A percentile compares a stretch with the other conserved stretches of the same genome.
These are phyloP conservation scores for Idaea biselata DNA, from an alignment of 2,888 invertebrate species.

Conservation along the genomic window DNA sequence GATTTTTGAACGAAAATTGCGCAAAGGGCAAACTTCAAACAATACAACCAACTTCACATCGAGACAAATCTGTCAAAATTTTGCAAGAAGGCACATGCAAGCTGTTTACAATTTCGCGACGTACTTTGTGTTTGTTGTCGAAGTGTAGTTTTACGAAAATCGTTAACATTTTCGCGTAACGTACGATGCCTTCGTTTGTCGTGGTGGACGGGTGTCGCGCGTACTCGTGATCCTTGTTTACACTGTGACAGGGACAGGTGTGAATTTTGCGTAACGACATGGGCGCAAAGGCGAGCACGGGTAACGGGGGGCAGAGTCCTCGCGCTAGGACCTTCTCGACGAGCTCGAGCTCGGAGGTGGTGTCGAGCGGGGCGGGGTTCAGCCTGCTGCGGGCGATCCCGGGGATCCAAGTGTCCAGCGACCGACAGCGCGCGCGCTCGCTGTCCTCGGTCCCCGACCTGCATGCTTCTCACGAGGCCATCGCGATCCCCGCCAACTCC, in stretches of 20 bases:
- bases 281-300: conserved; percentile 93
- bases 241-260: conserved; percentile 57
- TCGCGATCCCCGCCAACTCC: conserved; percentile 83
- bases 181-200: conserved; percentile 76
- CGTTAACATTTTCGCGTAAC: conserved; percentile 41
- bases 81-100: conserved; percentile 75
- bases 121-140: conserved; percentile 59
- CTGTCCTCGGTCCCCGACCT: conserved; percentile 91
- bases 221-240: conserved; percentile 67
- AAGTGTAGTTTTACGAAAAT: conserved; percentile 52
- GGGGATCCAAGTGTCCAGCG: conserved; percentile 86
- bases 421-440: conserved; percentile 90
- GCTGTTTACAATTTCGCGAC: conserved; percentile 76
- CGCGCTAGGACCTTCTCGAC: conserved; percentile 88
- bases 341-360: conserved; percentile 85
- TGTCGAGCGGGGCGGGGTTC: conserved; percentile 82
- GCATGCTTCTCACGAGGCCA: conserved; percentile 80
- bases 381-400: conserved; percentile 86
- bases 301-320: conserved; percentile 87
- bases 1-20: conserved; percentile 38
- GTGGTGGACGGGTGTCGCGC: conserved; percentile 64
- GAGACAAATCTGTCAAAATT: conserved; percentile 71
- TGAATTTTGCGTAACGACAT: conserved; percentile 79
- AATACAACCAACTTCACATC: conserved; percentile 41
- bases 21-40: conserved; percentile 27